Evolutionary conservation across 2,888 invertebrate species (phyloP), one percentile per base, ranked within the genome.

Genomic region (Unio pictorum): DNA sequence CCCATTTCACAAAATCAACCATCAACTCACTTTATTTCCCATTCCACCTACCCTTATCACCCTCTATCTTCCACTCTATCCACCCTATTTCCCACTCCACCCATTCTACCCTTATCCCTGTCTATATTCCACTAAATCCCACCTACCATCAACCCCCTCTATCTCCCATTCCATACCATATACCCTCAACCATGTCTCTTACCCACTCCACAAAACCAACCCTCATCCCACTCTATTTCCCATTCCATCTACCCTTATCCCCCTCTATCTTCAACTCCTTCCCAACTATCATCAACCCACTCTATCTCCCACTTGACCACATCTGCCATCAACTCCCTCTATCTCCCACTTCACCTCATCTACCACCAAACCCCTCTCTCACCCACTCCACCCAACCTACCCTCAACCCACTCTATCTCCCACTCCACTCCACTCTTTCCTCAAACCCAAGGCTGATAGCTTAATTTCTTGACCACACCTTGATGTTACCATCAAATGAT

Each of bases 401-500:
- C 61, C 1, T 28, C 28, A 18, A 26, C 61, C 17, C 8, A 1
- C 23, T 61, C 23, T 61, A 23, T 61, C 6, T 61, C 28, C 17
- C 1, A 11, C 61, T 61, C 61, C 28, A 28, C 65, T 55, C 65
- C 57, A 18, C 54, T 3, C 54, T 54, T n/a, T 20, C n/a, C 63
- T 17, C 55, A 28, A 18, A 23, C 55, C 26, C 30, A n/a, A n/a
- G 20, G 15, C 7, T 45, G 8, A 11, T 15, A 18, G 63, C 63
- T 63, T 28, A 28, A 28, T n/a, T 18, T 15, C 23, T 58, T 61
- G 18, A 55, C 55, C 78, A 64, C 73, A 87, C 86, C 83, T 84
- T 80, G 6, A 84, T 79, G 23, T 82, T 82, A 28, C 81, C 80
- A 45, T 85, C 84, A 4, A 77, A 74, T 1, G 79, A 76, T 68